Percentiles rank a stretch among this genome's conserved stretches.
Conservation (phyloP, 2,797 vertebrate species). For the Pantherophis vulpinus region DNA sequence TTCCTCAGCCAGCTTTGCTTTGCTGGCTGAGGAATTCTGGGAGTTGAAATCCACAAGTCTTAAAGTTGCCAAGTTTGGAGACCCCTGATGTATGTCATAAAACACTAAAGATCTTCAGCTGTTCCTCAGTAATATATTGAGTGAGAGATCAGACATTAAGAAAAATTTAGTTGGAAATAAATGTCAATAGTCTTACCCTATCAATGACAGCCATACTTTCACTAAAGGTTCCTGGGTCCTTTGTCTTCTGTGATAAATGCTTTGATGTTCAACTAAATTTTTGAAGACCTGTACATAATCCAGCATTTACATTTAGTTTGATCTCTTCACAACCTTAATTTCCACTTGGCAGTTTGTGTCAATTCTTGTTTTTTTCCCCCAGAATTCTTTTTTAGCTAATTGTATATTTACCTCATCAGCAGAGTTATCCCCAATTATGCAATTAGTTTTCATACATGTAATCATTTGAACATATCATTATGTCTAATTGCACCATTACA, state of each 20-base stretch:
- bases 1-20: too few relatives aligned
- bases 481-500: slow-evolving; percentile 61
- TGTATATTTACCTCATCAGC: slow-evolving; percentile 61
- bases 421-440: slow-evolving; percentile 62
- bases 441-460: slow-evolving; percentile 66
- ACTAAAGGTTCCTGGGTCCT: background rate
- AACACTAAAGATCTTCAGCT: background rate
- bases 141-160: background rate
- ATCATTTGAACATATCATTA: slow-evolving; percentile 69
- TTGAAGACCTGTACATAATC: background rate
- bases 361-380: slow-evolving; percentile 26
- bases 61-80: too few relatives aligned
- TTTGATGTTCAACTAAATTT: too few relatives aligned
- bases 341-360: background rate
- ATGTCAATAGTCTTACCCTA: background rate
- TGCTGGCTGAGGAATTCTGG: too few relatives aligned
- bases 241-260: background rate
- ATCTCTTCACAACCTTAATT: background rate
- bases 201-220: background rate
- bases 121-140: background rate
- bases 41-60: too few relatives aligned
- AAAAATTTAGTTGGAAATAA: background rate
- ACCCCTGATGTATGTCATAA: background rate
- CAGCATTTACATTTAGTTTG: background rate
- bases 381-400: slow-evolving; percentile 47